phyloP scores from a whole-genome alignment of 53 echinoderm and acorn worm species.

The Hippasteria phrygiana region DNA sequence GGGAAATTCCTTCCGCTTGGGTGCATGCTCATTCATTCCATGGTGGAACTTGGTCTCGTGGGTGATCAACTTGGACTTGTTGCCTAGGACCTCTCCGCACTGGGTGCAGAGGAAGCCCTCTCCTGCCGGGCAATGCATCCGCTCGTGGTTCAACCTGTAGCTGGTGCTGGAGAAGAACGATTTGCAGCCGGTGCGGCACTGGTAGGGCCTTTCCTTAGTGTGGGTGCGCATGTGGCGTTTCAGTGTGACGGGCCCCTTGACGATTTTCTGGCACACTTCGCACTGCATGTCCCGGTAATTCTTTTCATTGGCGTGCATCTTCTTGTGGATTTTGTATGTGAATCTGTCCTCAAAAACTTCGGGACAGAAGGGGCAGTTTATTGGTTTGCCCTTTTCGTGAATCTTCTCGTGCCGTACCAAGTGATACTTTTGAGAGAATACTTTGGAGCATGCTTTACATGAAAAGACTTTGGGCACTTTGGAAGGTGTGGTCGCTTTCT shows the following conservation, averaged over 20 bases:
- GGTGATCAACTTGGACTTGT: not conserved
- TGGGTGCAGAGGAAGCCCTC: not conserved
- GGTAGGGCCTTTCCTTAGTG: constrained; percentile 30
- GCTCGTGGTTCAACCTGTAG: constrained; percentile 21
- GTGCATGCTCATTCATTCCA: not conserved
- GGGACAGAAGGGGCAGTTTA: not conserved
- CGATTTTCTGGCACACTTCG: not conserved
- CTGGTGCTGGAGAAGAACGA: constrained; percentile 37
- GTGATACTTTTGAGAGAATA: not conserved
- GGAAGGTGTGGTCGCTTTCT: not conserved
- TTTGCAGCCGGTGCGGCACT: constrained; percentile 3
- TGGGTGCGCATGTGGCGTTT: constrained; percentile 41
- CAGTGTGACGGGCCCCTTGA: constrained; percentile 5
- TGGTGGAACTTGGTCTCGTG: constrained; percentile 14
- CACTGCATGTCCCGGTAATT: constrained; percentile 2
- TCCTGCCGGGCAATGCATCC: not conserved
- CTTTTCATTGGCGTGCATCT: constrained; percentile 1
- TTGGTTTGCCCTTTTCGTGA: not conserved
- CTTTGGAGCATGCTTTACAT: constrained; percentile 18
- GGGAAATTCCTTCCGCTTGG: not conserved
- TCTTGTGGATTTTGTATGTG: constrained; percentile 2
- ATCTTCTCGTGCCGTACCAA: constrained; percentile 11
- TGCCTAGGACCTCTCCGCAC: constrained; percentile 13
- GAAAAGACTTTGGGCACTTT: not conserved
- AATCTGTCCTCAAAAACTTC: constrained; percentile 14